These are phyloP conservation scores for Drosophila carrolli DNA, from an alignment of 1,140 invertebrate species.

Conservation along the genomic window DNA sequence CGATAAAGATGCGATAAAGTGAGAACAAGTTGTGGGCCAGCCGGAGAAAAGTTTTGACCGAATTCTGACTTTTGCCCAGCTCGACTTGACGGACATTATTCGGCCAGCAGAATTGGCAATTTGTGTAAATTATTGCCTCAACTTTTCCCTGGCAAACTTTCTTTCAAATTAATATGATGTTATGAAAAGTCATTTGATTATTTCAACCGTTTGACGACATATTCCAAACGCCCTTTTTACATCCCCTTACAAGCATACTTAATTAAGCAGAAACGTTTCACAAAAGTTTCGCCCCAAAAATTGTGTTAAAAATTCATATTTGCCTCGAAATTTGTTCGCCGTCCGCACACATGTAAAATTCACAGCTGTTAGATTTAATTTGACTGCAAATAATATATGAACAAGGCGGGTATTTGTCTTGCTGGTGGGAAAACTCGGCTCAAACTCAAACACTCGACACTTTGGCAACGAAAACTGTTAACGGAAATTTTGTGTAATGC, in stretches of 20 bases:
- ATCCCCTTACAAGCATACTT: conserved; percentile 58
- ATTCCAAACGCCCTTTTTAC: not conserved
- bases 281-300: conserved; percentile 58
- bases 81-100: conserved; percentile 67
- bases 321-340: conserved; percentile 68
- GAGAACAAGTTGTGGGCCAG: conserved; percentile 67
- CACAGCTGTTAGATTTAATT: conserved; percentile 80
- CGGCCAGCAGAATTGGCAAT: conserved; percentile 71
- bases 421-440: conserved; percentile 37
- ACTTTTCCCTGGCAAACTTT: conserved; percentile 61
- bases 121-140: conserved; percentile 82
- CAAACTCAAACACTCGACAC: conserved; percentile 75
- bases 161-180: conserved; percentile 58
- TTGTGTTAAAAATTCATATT: conserved; percentile 83
- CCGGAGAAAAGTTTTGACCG: conserved; percentile 71
- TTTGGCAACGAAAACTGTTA: conserved; percentile 71
- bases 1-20: conserved; percentile 83
- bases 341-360: conserved; percentile 70
- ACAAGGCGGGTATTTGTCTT: conserved; percentile 67
- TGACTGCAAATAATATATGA: conserved; percentile 79
- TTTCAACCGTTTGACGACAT: conserved; percentile 40
- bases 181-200: conserved; percentile 67
- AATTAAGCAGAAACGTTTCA: conserved; percentile 71
- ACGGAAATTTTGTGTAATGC: conserved; percentile 64
- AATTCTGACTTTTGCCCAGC: conserved; percentile 68